Evolutionary conservation across 2,113 vertebrate species (phyloP).

Genomic region (Scomber japonicus): DNA sequence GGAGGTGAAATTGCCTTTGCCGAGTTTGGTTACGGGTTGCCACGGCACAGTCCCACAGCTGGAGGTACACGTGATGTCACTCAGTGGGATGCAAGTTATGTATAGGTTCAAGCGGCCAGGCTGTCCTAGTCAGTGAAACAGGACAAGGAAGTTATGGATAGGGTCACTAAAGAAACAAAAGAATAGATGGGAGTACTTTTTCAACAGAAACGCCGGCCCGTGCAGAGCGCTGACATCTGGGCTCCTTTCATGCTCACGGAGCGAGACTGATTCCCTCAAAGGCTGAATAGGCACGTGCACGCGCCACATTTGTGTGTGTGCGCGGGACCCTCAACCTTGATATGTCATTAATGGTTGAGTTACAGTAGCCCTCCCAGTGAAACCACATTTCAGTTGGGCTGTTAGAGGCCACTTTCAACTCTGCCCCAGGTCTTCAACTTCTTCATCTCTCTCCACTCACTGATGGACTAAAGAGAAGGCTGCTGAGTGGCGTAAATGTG

Average conservation of each 20-base stretch:
- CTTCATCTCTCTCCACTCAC: constrained; percentile 30
- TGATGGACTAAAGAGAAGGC: constrained; percentile 40
- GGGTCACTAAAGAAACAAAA: constrained; percentile 24
- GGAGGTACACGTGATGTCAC: constrained; percentile 30
- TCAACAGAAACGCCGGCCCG: constrained; percentile 43
- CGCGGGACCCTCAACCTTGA: constrained; percentile 49
- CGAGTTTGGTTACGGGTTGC: constrained; percentile 53
- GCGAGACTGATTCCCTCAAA: constrained; percentile 74
- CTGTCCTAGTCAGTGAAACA: constrained; percentile 43
- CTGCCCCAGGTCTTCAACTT: constrained; percentile 54
- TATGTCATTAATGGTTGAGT: constrained; percentile 56
- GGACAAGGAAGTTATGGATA: constrained; percentile 43
- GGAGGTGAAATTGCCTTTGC: constrained; percentile 48
- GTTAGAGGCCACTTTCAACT: constrained; percentile 46
- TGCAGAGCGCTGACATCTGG: constrained; percentile 72
- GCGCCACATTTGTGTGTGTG: constrained; percentile 31
- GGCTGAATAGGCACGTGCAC: constrained; percentile 47
- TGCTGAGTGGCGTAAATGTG: constrained; percentile 40
- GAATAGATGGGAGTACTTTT: constrained; percentile 49
- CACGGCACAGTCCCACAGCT: constrained; percentile 9
- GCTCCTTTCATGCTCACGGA: constrained; percentile 75
- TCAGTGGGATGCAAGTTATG: not conserved
- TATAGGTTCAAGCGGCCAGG: constrained; percentile 18
- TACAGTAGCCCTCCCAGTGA: constrained; percentile 53
- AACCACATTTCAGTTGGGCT: constrained; percentile 41